phyloP scores from a whole-genome alignment of 2,113 vertebrate species.

The Tricholaema leucomelas region DNA sequence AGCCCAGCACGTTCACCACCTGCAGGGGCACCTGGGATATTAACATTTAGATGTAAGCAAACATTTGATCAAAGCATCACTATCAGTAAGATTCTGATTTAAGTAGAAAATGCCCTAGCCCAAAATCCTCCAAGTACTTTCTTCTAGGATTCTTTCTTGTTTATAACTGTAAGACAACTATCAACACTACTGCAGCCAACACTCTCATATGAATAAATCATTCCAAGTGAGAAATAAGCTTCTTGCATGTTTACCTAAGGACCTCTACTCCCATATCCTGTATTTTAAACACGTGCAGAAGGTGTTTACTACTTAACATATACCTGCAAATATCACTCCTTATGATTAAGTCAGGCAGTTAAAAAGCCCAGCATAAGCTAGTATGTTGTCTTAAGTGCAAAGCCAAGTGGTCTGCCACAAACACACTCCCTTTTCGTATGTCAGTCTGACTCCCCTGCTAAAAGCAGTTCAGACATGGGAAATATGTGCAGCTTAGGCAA shows the following conservation, averaged over 20 bases:
- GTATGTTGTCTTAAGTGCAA: neutral
- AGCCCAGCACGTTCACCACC: neutral
- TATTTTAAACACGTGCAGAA: slow-evolving; percentile 24
- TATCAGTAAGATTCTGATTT: neutral
- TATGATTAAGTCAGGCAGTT: neutral
- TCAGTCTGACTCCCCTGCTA: neutral
- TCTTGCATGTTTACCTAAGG: neutral
- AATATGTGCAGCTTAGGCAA: neutral
- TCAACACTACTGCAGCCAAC: neutral
- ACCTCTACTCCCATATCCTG: neutral
- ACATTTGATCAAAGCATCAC: neutral
- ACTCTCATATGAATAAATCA: neutral
- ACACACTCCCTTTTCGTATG: neutral
- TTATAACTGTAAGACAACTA: neutral
- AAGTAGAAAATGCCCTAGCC: neutral
- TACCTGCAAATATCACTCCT: neutral
- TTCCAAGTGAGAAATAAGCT: neutral
- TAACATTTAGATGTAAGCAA: neutral
- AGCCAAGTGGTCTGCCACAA: neutral
- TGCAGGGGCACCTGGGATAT: neutral
- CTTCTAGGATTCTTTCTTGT: neutral
- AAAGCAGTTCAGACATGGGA: neutral
- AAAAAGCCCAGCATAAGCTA: neutral
- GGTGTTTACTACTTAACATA: slow-evolving; percentile 17
- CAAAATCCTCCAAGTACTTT: neutral